These are phyloP conservation scores for Monopis laevigella DNA, from an alignment of 2,888 invertebrate genomes.

Conservation along the genomic window DNA sequence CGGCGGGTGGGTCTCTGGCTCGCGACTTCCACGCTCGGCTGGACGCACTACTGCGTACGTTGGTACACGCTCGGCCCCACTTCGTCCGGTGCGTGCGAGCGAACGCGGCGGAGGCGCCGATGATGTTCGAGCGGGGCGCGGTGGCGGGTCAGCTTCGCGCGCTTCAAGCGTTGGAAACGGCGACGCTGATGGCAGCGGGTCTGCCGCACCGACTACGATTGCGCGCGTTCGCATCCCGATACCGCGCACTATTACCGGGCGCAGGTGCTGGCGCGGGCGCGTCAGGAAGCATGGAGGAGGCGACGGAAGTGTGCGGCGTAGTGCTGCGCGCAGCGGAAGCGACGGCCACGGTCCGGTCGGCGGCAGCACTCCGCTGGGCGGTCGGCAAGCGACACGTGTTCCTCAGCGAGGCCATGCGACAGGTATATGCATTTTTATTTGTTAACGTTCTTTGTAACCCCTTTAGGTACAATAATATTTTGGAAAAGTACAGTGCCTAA, in stretches of 20 bases:
- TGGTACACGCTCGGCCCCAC: slow-evolving; percentile 93
- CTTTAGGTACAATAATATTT: no score
- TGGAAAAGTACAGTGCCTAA: no score
- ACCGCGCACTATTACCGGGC: slow-evolving; percentile 83
- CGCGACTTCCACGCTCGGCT: slow-evolving; percentile 95
- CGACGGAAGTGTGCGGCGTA: slow-evolving; percentile 68
- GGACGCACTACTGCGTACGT: slow-evolving; percentile 89
- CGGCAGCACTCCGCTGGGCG: slow-evolving; percentile 77
- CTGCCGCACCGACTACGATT: slow-evolving; percentile 96
- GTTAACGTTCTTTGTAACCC: no score
- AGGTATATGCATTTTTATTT: no score
- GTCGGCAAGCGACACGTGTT: slow-evolving; percentile 94
- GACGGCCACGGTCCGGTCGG: slow-evolving; percentile 79
- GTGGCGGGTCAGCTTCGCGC: slow-evolving; percentile 91
- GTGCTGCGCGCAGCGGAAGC: slow-evolving; percentile 81
- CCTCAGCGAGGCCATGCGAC: slow-evolving; percentile 91
- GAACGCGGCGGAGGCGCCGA: slow-evolving; percentile 83
- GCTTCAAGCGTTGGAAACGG: slow-evolving; percentile 91
- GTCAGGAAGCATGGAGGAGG: slow-evolving; percentile 73
- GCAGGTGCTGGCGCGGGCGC: slow-evolving; percentile 80
- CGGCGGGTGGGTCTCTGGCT: slow-evolving; percentile 87
- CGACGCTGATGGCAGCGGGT: slow-evolving; percentile 94
- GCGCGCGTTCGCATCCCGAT: slow-evolving; percentile 88
- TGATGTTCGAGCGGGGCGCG: slow-evolving; percentile 83
- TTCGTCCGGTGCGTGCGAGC: slow-evolving; percentile 94